Evolutionary conservation across 2,797 vertebrate species (phyloP), one percentile per base, ranked within the genome.

Genomic region (Neosalanx taihuensis): DNA sequence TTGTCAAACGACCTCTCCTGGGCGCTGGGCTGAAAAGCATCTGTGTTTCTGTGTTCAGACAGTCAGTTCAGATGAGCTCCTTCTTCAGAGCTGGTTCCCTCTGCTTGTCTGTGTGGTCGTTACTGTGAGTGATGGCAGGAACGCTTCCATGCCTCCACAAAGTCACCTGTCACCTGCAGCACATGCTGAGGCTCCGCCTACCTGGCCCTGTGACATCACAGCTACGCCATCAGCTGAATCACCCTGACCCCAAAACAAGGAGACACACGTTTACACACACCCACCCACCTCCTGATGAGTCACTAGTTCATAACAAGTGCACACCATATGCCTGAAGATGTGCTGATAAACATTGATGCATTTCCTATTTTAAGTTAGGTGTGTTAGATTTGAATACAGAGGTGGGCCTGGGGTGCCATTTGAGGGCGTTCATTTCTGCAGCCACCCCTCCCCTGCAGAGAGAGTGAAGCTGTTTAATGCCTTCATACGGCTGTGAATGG

Each of bases 201-300:
- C 59, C 15, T 53, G 73, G 57, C 15, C 15, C 72, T 72, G 73
- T 74, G 70, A 37, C 74, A 82, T 79, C 46, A 61, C 35, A 69
- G 26, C 4, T 49, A 29, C 35, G 58, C 67, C 49, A 2, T 9
- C 62, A 29, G 67, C 68, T 49, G 53, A 29, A 23, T 18, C 76
- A 58, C 29, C 29, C 12, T 70, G 69, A 81, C 75, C 78, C 78
- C 71, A 67, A 79, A 74, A 76, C 69, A 58, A 72, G 82, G 31
- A 23, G 61, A 77, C 30, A 62, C n/a, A 26, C 41, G 49, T 15
- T 31, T 29, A 26, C 20, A 41, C 37, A 12, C 37, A 12, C 35
- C 6, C 35, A 6, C 5, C 6, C 35, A 37, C 35, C 58, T 5
- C 5, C 58, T 62, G 61, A 61, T n/a, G n/a, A 77, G 20, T 2